Conservation (phyloP, 2,888 invertebrate genomes). For the Nemapogon koenigi region DNA sequence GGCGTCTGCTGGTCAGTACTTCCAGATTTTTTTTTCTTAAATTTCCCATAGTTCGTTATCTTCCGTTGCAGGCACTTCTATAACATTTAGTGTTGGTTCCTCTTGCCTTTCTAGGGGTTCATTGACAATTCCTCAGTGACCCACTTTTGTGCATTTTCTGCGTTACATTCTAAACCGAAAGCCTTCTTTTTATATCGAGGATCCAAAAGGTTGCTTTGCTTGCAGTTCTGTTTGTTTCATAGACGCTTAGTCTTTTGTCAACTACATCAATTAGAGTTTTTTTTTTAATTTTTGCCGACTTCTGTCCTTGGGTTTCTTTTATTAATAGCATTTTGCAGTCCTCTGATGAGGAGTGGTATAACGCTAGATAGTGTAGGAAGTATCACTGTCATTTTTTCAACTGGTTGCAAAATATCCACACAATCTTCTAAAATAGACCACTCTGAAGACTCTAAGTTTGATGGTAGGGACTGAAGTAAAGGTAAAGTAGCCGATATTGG, state of each 20-base stretch:
- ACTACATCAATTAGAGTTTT: slow-evolving; percentile 1
- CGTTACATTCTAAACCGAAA: slow-evolving; percentile 8
- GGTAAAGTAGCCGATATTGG: slow-evolving; percentile 11
- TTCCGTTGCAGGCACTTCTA: neutral
- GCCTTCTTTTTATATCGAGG: slow-evolving; percentile 8
- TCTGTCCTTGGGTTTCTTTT: slow-evolving; percentile 8
- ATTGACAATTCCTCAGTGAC: slow-evolving; percentile 5
- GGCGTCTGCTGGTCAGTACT: slow-evolving; percentile 2
- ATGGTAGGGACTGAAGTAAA: slow-evolving; percentile 9
- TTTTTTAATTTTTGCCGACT: slow-evolving; percentile 5
- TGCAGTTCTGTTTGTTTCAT: slow-evolving; percentile 9
- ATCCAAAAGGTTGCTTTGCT: slow-evolving; percentile 1
- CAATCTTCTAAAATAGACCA: slow-evolving; percentile 13
- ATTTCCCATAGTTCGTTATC: neutral
- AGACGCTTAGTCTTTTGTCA: slow-evolving; percentile 5
- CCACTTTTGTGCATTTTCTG: slow-evolving; percentile 9
- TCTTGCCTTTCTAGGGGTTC: too few species aligned
- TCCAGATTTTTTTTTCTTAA: neutral
- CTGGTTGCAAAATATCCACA: slow-evolving; percentile 11
- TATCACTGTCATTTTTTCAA: slow-evolving; percentile 13
- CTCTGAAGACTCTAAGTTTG: slow-evolving; percentile 11
- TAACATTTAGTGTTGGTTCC: neutral
- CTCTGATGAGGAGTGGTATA: slow-evolving; percentile 14
- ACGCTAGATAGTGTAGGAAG: slow-evolving; percentile 15
- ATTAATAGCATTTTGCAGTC: slow-evolving; percentile 12